Percentiles rank a stretch among this genome's conserved stretches.
These are phyloP conservation scores for Palythoa heliodiscus DNA, from an alignment of 92 coral and sea anemone genomes.

Conservation along the genomic window DNA sequence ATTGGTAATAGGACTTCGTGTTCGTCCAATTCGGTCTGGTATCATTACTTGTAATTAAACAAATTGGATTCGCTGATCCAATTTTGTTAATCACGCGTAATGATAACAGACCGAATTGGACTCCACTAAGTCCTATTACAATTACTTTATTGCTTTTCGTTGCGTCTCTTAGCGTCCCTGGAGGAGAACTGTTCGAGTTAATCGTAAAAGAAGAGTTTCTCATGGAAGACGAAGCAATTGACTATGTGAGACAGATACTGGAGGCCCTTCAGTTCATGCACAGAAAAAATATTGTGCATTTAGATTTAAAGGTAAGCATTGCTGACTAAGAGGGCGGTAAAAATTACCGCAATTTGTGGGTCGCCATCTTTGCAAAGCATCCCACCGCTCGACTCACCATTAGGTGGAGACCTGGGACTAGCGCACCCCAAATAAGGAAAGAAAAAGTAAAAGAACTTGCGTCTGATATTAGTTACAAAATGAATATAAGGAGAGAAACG, in stretches of 20 bases:
- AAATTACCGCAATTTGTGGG: background rate
- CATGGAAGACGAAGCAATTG: constrained; percentile 92
- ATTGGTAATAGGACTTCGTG: too few relatives aligned
- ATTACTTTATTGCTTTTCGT: background rate
- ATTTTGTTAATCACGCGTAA: too few relatives aligned
- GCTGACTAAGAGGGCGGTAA: background rate
- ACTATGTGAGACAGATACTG: constrained; percentile 86
- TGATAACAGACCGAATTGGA: too few relatives aligned
- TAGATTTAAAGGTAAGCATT: constrained; percentile 80
- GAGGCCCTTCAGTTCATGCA: constrained; percentile 91
- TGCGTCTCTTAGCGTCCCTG: constrained; percentile 65
- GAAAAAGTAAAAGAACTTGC: background rate
- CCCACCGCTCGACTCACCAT: background rate
- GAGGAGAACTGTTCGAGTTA: constrained; percentile 95
- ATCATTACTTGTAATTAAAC: too few relatives aligned
- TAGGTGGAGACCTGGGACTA: background rate
- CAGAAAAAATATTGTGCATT: constrained; percentile 84
- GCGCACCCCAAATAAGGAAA: background rate
- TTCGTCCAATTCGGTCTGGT: too few relatives aligned
- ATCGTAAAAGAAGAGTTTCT: constrained; percentile 90
- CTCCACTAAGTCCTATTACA: too few relatives aligned
- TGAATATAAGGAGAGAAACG: too few relatives aligned
- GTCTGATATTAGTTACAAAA: too few relatives aligned
- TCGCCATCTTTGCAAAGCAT: background rate
- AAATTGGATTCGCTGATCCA: too few relatives aligned